phyloP scores from a whole-genome alignment of 2,797 vertebrate genomes.

The Mus caroli region DNA sequence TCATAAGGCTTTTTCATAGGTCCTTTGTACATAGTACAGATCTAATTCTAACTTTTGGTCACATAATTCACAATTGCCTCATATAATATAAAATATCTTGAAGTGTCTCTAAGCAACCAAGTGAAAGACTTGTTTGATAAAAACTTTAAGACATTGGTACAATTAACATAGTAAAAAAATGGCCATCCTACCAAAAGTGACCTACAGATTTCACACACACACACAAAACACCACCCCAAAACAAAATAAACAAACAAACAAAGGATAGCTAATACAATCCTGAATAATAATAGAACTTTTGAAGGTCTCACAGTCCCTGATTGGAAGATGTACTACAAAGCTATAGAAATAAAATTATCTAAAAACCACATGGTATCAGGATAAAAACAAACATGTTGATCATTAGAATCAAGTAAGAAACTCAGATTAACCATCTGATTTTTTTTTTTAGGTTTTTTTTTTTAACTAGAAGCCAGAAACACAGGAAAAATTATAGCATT shows the following conservation, averaged over 20 bases:
- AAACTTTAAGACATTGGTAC: background rate
- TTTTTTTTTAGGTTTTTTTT: background rate
- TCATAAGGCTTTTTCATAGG: no score
- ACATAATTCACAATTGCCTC: background rate
- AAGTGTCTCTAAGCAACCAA: background rate
- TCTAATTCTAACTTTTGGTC: background rate
- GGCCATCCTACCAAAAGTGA: background rate
- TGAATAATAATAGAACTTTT: background rate
- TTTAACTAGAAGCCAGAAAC: background rate
- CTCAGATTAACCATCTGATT: background rate
- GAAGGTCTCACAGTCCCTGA: background rate
- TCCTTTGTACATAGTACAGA: background rate
- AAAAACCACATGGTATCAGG: background rate
- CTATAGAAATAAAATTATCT: background rate
- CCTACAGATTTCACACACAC: background rate
- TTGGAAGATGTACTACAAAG: background rate
- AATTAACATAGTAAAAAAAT: background rate
- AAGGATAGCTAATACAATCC: background rate
- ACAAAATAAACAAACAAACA: background rate
- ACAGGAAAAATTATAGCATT: background rate
- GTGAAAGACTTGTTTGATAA: background rate
- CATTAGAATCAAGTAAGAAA: background rate
- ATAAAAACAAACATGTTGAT: background rate
- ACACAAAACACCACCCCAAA: background rate
- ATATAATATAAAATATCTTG: background rate